Conservation (phyloP, 1,140 invertebrate species). For the Pseudachorutes palmiensis region DNA sequence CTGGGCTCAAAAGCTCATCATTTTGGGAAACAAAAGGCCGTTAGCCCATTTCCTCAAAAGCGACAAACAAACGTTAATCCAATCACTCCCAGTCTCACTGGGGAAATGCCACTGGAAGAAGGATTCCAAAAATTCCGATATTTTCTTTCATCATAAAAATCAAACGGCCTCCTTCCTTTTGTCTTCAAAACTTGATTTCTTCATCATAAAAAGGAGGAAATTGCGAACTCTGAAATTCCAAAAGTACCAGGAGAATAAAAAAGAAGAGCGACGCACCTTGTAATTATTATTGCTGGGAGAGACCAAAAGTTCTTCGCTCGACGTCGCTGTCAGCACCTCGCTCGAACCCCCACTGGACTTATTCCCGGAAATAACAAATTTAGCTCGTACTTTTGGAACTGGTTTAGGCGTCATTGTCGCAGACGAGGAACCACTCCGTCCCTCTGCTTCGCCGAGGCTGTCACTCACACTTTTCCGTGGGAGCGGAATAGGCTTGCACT, state of each 20-base stretch:
- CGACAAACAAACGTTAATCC: neutral
- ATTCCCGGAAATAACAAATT: neutral
- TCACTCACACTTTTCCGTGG: slow-evolving; percentile 11
- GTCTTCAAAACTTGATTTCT: neutral
- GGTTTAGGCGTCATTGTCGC: slow-evolving; percentile 14
- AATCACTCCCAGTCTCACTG: neutral
- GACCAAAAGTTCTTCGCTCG: slow-evolving; percentile 11
- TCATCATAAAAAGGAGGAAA: neutral
- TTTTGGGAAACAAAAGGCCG: too few species aligned
- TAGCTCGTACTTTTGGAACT: slow-evolving; percentile 11
- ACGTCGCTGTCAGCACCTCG: slow-evolving; percentile 8
- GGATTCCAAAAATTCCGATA: neutral
- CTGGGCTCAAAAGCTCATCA: neutral
- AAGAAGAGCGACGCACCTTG: too few species aligned
- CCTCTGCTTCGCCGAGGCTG: neutral
- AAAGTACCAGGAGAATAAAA: too few species aligned
- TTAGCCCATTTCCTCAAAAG: too few species aligned
- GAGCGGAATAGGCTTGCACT: slow-evolving; percentile 24
- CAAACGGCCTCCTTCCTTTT: neutral
- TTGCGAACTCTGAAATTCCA: too few species aligned
- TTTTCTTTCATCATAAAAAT: neutral
- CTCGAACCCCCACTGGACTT: slow-evolving; percentile 16
- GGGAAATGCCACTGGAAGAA: neutral
- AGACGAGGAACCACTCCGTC: neutral
- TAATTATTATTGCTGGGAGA: too few species aligned